These are phyloP conservation scores for Apis cerana DNA, from an alignment of 1,140 invertebrate species.

Conservation along the genomic window DNA sequence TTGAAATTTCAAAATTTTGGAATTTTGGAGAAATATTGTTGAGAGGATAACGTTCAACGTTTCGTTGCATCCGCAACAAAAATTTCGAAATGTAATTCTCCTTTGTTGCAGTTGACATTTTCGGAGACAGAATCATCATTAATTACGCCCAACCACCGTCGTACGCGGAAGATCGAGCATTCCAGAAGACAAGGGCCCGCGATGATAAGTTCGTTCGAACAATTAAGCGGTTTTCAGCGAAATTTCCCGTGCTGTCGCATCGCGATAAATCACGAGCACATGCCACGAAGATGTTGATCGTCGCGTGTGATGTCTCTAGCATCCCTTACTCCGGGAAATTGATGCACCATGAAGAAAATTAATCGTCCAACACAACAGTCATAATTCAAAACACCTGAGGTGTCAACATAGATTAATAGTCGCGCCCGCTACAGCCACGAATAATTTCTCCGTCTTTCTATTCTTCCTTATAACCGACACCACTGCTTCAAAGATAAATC, in stretches of 20 bases:
- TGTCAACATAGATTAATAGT: conserved; percentile 67
- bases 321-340: conserved; percentile 43
- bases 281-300: conserved; percentile 29
- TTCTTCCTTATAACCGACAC: neutral
- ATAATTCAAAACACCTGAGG: conserved; percentile 65
- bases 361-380: conserved; percentile 59
- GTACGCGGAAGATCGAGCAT: neutral
- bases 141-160: neutral
- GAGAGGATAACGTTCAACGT: too few species aligned
- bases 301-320: conserved; percentile 53
- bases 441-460: conserved; percentile 11
- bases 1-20: too few species aligned
- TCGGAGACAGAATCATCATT: neutral
- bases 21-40: too few species aligned
- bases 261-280: conserved; percentile 49
- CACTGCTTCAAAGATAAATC: conserved; percentile 47
- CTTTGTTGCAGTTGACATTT: neutral
- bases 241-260: conserved; percentile 5
- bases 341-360: conserved; percentile 52
- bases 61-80: too few species aligned
- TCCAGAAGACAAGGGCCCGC: neutral
- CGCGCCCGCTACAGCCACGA: conserved; percentile 34
- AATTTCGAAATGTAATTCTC: neutral
- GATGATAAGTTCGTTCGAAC: neutral
- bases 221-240: conserved; percentile 13